phyloP scores from a whole-genome alignment of 2,888 invertebrate species.

The Scelioninae gen. 1 region DNA sequence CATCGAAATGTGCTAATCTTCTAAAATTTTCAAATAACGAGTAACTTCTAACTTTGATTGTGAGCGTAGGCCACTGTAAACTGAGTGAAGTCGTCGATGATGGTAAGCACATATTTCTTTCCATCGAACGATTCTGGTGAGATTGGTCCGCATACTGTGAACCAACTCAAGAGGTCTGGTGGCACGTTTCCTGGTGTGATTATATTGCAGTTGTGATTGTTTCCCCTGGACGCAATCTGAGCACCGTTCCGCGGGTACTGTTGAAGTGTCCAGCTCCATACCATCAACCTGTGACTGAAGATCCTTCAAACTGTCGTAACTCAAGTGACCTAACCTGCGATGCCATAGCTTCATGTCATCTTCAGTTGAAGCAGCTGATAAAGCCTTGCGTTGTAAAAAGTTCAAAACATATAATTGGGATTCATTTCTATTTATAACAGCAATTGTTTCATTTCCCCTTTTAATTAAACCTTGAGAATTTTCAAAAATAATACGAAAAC shows the following conservation, averaged over 20 bases:
- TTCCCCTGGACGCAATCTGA: constrained; percentile 73
- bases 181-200: constrained; percentile 55
- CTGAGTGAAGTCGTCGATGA: constrained; percentile 77
- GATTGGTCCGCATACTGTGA: constrained; percentile 73
- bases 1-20: constrained; percentile 34
- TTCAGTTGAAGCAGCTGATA: neutral
- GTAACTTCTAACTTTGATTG: constrained; percentile 73
- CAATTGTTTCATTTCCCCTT: constrained; percentile 60
- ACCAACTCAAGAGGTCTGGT: constrained; percentile 57
- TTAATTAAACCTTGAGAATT: constrained; percentile 68
- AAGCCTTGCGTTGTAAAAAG: neutral
- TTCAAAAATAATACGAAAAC: constrained; percentile 70
- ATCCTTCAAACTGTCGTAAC: constrained; percentile 42
- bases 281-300: constrained; percentile 42
- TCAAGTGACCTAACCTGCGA: constrained; percentile 66
- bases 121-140: constrained; percentile 69
- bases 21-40: constrained; percentile 71
- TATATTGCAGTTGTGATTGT: constrained; percentile 50
- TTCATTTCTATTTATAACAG: constrained; percentile 52
- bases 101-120: constrained; percentile 55
- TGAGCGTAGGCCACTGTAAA: constrained; percentile 57
- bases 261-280: constrained; percentile 1
- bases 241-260: constrained; percentile 7
- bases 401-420: constrained; percentile 43
- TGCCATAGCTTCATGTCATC: constrained; percentile 57